Conservation (phyloP, 2,113 vertebrate species). For the Pampusana beccarii region DNA sequence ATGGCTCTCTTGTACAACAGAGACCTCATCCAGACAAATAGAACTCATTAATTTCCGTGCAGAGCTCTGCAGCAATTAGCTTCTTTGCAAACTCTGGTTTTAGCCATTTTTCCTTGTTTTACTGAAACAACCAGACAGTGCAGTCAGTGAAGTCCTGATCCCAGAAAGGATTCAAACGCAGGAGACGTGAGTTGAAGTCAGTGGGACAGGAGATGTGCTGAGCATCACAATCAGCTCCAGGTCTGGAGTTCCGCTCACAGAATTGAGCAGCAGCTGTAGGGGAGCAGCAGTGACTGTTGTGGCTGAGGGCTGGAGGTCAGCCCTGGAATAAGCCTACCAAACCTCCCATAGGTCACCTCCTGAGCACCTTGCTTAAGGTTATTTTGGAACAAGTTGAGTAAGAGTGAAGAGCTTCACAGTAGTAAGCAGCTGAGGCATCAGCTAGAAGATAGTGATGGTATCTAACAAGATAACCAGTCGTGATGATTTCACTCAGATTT, state of each 20-base stretch:
- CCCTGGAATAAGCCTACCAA: background rate
- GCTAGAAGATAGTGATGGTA: background rate
- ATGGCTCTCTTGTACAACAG: background rate
- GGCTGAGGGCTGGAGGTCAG: background rate
- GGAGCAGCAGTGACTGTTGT: background rate
- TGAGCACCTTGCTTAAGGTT: background rate
- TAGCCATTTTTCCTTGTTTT: background rate
- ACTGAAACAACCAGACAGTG: background rate
- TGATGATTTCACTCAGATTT: background rate
- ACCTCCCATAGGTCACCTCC: background rate
- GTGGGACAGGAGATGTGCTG: background rate
- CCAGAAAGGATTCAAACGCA: background rate
- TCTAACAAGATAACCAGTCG: background rate
- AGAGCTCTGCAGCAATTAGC: background rate
- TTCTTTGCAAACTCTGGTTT: background rate
- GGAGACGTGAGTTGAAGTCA: background rate
- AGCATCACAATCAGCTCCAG: background rate
- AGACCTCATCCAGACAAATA: background rate
- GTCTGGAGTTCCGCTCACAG: background rate
- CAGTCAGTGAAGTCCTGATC: background rate
- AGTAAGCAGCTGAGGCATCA: background rate
- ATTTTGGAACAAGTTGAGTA: background rate
- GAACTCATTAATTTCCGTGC: background rate
- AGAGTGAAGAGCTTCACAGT: background rate
- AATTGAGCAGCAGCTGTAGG: background rate